Base-by-base conservation (phyloP, 1,140 invertebrate genomes). In the Caenorhabditis latens region DNA sequence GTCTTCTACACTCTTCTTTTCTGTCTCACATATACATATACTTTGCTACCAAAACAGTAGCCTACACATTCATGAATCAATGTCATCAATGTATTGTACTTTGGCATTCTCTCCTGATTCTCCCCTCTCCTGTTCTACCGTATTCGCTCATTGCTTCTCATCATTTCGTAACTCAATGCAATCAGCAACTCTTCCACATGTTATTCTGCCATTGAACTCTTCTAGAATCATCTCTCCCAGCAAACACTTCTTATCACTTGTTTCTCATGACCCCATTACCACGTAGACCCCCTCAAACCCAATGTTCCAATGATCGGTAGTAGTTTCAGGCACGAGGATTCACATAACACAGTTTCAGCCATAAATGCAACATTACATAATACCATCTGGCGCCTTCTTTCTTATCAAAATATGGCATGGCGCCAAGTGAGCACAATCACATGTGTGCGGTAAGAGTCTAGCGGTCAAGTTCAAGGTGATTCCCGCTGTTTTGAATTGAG, bases 381-480 rank as follows among this genome's bases (percentile, higher is more conserved):
- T 32, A 32, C 32, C 32, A 32, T 40, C 9, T 71, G 65, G 71
- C 71, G 71, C 71, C 71, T 48, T n/a, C 5, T 16, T 43, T 79
- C 71, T 79, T 79, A 79, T 79, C 71, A 79, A 14, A 9, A 11
- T 14, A 42, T 42, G 61, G 61, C 61, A 13, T 21, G 43, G n/a
- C 46, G 71, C 40, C 65, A 71, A 71, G 8, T 48, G 14, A 50
- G 65, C 13, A 13, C 21, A 48, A 75, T 79, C 71, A 79, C 71
- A 79, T 79, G 71, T 50, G 71, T 50, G 71, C 46, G 21, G 19
- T 24, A 79, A 79, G 42, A 79, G 71, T 79, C 71, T 79, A 79
- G 46, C 71, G 71, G 71, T 79, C 71, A 79, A 79, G 71, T 50
- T 79, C 21, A 24, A 50, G 71, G 71, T 71, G 16, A 71, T 71